Evolutionary conservation across 2,888 invertebrate genomes (phyloP), one percentile per base, ranked within the genome.

Genomic region (Lasioglossum leucozonium): DNA sequence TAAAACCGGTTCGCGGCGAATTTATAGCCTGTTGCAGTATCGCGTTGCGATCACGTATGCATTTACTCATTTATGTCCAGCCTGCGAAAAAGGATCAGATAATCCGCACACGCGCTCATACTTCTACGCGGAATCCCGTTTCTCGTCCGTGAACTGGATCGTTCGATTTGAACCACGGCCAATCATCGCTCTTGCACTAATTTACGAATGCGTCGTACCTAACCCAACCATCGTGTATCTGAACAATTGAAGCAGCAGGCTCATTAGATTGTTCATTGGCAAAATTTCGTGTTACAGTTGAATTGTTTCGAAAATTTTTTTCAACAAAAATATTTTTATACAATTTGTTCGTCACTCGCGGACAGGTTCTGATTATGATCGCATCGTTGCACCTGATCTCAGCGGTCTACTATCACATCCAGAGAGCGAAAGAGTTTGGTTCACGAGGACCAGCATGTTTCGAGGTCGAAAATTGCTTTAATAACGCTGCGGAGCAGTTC

Each of bases 1-100:
- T 72, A 55, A 79, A 80, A 83, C 81, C 82, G 81, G 82, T 79
- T 58, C 69, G 37, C 26, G n/a, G 51, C 74, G 69, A 82, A 82
- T 82, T 82, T 82, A 82, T 75, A 71, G 44, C 47, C 37, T 26
- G 58, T 73, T 69, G 30, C 26, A 34, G 69, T 58, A 62, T 82
- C 74, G 58, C 47, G 71, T 72, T 47, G 58, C 79, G 79, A 79
- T 83, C 80, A 65, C 65, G 75, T 74, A 72, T 67, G 72, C 79
- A 51, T 83, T 81, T 72, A 80, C 72, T 55, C 72, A 40, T 71
- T 74, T 71, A 72, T n/a, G 34, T 34, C 72, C 62, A 51, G 51
- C 34, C 72, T 34, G 78, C 65, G 78, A 72, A 42, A 72, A 72
- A 55, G n/a, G 81, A 81, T 78, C 81, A 77, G 78, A 81, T 78